Base-by-base conservation (phyloP, 2,113 vertebrate species). In the Periophthalmus modestus region DNA sequence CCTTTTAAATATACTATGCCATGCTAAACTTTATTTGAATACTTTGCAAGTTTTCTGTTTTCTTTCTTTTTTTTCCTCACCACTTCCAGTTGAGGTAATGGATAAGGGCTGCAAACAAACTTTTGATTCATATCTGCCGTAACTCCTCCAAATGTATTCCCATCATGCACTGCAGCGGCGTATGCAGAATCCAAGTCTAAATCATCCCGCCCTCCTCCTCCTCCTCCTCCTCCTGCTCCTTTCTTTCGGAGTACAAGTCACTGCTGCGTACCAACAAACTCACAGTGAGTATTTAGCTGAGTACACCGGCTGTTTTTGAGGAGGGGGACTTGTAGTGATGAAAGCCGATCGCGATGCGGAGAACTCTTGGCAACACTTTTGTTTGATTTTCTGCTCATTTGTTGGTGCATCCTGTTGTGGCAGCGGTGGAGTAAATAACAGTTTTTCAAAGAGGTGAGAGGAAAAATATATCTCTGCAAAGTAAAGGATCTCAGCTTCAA, bases 51-150 rank as follows among this genome's bases (percentile, higher is more conserved):
- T 72, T 68, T 71, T 63, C 28, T 9, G 10, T n/a, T 10, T 62
- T 61, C 33, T 16, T 33, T 61, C 23, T 61, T 61, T 59, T 21
- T 24, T 59, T 59, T 15, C 18, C 57, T 52, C 54, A 39, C 65
- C 4, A 19, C 62, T 19, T 43, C 62, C 62, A n/a, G 34, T 12
- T n/a, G 34, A 39, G 33, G 18, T 66, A 77, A 77, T 63, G 13
- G 54, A 85, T 74, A 72, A 78, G 68, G 54, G 18, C 52, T 77
- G 75, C 71, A 79, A 85, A 88, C 70, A 85, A 74, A 82, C 69
- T 79, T 85, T 70, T 87, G 80, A 88, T 90, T 90, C 59, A 84
- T 84, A 80, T 81, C 71, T 80, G 79, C 73, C 74, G 72, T 78
- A 90, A 77, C 69, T 88, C 78, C 34, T 59, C 69, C 73, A 73